Conservation (phyloP, 1,140 invertebrate genomes). For the Brachionus sp. region DNA sequence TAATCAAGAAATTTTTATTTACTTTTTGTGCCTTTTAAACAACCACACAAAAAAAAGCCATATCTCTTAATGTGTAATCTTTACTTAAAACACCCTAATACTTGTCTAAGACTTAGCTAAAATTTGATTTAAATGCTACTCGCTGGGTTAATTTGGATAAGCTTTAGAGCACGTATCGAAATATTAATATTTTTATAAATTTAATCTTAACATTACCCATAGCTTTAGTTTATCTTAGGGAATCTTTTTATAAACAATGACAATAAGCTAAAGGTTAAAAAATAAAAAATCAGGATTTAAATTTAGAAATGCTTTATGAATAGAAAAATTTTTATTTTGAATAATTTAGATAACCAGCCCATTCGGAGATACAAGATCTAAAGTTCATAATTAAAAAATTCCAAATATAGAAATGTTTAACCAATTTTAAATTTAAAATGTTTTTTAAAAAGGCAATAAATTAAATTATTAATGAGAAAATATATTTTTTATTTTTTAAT, state of each 20-base stretch:
- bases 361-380: background rate
- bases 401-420: background rate
- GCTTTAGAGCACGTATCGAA: background rate
- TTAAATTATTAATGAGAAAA: no score
- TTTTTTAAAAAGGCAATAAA: background rate
- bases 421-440: background rate
- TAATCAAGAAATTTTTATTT: background rate
- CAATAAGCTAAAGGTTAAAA: background rate
- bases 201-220: background rate
- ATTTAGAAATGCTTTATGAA: background rate
- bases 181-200: background rate
- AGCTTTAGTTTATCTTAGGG: background rate
- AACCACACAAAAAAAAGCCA: background rate
- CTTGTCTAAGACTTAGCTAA: background rate
- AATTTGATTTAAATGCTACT: conserved; percentile 10
- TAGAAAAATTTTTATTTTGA: no score
- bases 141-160: background rate
- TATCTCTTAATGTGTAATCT: background rate
- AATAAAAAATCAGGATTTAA: background rate
- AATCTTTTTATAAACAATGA: background rate
- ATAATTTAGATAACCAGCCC: background rate
- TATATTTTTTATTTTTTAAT: background rate
- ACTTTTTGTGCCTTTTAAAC: background rate
- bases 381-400: background rate
- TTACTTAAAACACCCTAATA: background rate